Evolutionary conservation across 2,113 vertebrate genomes (phyloP).

Genomic region (Cyprinodon brontotheroides): DNA sequence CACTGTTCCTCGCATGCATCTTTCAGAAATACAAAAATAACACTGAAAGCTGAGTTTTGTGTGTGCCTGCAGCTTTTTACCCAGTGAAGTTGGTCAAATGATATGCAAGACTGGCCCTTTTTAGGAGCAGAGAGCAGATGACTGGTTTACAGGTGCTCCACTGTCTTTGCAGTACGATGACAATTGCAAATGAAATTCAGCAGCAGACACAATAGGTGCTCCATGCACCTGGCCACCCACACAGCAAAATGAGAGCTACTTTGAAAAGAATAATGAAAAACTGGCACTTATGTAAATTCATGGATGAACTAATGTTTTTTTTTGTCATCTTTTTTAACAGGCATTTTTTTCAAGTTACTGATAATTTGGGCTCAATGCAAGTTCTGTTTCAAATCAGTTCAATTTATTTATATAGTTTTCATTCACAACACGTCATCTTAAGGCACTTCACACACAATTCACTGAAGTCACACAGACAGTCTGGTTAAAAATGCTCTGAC

Average conservation of each 20-base stretch:
- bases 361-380: constrained; percentile 1
- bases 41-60: neutral
- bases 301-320: neutral
- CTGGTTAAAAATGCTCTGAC: neutral
- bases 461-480: too few species aligned
- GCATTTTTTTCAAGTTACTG: neutral
- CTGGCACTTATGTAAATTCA: constrained; percentile 10
- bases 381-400: neutral
- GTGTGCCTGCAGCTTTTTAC: constrained; percentile 12
- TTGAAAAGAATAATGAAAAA: constrained; percentile 22
- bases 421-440: too few species aligned
- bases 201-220: constrained; percentile 29
- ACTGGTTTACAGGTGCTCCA: constrained; percentile 27
- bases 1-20: neutral
- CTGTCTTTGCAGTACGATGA: constrained; percentile 40
- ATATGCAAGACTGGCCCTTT: constrained; percentile 13
- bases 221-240: constrained; percentile 30
- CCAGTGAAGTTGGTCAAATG: constrained; percentile 2
- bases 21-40: constrained; percentile 25
- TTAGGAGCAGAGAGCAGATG: constrained; percentile 3
- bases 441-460: too few species aligned
- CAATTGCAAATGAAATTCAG: constrained; percentile 41
- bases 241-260: constrained; percentile 25
- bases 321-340: constrained; percentile 2
- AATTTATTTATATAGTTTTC: too few species aligned